Conservation (phyloP, 2,888 invertebrate genomes). For the Macropis europaea region DNA sequence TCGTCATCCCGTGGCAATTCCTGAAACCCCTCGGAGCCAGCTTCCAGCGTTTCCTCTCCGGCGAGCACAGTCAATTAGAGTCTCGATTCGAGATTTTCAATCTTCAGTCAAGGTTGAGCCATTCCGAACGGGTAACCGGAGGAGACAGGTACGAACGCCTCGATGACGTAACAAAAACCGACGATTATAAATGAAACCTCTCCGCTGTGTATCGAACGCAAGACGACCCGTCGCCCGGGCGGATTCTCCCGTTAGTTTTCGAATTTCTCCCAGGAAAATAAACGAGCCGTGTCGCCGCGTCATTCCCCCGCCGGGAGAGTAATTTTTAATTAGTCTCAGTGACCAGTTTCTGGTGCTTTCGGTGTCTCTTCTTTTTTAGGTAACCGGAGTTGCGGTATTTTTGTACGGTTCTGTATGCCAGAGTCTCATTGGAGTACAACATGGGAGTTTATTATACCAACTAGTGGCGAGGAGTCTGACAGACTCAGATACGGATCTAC, state of each 20-base stretch:
- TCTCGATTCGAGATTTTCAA: slow-evolving; percentile 59
- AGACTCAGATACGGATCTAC: too few species aligned
- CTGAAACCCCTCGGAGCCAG: slow-evolving; percentile 56
- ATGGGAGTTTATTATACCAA: too few species aligned
- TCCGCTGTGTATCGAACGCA: slow-evolving; percentile 13
- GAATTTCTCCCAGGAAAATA: slow-evolving; percentile 51
- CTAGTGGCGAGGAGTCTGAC: too few species aligned
- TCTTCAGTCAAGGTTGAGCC: slow-evolving; percentile 61
- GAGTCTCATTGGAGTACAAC: too few species aligned
- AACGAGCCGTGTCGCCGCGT: too few species aligned
- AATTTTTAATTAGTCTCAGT: too few species aligned
- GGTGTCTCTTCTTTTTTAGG: too few species aligned
- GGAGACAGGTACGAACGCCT: slow-evolving; percentile 1
- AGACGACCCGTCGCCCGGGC: slow-evolving; percentile 17
- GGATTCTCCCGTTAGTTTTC: slow-evolving; percentile 67
- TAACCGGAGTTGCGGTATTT: too few species aligned
- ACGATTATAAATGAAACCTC: slow-evolving; percentile 49
- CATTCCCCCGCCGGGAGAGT: too few species aligned
- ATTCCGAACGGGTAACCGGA: slow-evolving; percentile 15
- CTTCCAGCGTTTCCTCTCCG: slow-evolving; percentile 56
- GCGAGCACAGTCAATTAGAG: slow-evolving; percentile 64
- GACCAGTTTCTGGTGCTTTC: too few species aligned
- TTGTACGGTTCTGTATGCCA: too few species aligned
- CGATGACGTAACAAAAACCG: slow-evolving; percentile 39
- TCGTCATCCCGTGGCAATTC: slow-evolving; percentile 75